These are phyloP conservation scores for Diaphora mendica DNA, from an alignment of 2,888 invertebrate genomes.

Conservation along the genomic window DNA sequence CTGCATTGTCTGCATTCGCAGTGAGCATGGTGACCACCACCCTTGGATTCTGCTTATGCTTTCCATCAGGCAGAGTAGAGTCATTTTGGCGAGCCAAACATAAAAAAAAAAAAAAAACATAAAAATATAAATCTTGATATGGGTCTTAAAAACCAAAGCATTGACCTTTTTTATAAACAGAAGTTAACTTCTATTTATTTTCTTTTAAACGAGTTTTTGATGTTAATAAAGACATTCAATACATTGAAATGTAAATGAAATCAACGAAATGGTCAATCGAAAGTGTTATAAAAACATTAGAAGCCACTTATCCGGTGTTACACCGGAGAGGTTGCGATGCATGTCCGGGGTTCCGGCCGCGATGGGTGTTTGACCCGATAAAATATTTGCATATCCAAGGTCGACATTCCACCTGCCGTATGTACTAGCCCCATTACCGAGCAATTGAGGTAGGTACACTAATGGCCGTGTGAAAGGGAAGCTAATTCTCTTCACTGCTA, in stretches of 20 bases:
- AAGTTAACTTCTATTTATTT: background rate
- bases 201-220: background rate
- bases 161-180: background rate
- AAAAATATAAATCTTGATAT: background rate
- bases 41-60: no score
- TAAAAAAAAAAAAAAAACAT: no score
- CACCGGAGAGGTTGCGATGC: slow-evolving; percentile 29
- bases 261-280: slow-evolving; percentile 28
- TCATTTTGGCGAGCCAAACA: no score
- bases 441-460: slow-evolving; percentile 45
- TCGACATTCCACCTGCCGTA: slow-evolving; percentile 68
- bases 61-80: no score
- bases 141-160: background rate
- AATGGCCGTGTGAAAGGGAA: slow-evolving; percentile 46
- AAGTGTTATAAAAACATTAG: slow-evolving; percentile 37
- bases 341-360: slow-evolving; percentile 45
- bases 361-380: slow-evolving; percentile 69
- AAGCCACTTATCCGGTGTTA: slow-evolving; percentile 14
- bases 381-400: slow-evolving; percentile 74
- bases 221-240: slow-evolving; percentile 1
- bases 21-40: no score
- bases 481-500: slow-evolving; percentile 39
- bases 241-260: slow-evolving; percentile 10
- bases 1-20: no score
- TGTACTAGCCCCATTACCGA: slow-evolving; percentile 45